These are phyloP conservation scores for Frankliniella intonsa DNA, from an alignment of 2,888 invertebrate species.

Conservation along the genomic window DNA sequence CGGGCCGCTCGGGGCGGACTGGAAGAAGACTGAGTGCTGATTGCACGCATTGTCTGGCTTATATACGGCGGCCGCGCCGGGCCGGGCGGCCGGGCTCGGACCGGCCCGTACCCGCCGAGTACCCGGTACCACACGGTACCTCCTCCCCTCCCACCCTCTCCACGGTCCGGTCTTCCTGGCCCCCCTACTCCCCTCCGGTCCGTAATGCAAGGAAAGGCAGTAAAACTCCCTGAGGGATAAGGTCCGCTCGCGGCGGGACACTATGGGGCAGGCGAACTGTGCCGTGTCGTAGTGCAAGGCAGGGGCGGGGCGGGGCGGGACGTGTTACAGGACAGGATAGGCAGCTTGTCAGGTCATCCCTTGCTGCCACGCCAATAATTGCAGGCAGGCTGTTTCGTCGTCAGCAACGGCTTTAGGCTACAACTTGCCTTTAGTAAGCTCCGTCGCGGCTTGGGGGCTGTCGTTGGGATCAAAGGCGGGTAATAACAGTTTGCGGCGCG, in stretches of 20 bases:
- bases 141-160: background rate
- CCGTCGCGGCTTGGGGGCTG: no score
- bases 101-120: background rate
- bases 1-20: constrained; percentile 19
- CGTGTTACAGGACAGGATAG: no score
- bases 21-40: background rate
- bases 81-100: background rate
- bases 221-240: background rate
- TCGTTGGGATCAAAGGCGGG: no score
- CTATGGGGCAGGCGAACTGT: no score
- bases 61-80: background rate
- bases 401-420: no score
- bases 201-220: background rate
- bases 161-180: background rate
- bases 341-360: no score
- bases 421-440: no score
- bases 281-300: no score
- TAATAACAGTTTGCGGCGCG: no score
- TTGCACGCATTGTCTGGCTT: background rate
- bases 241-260: background rate
- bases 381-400: no score
- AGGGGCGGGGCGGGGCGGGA: background rate
- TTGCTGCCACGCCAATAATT: no score
- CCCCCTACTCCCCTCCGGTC: background rate
- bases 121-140: background rate